Conservation (phyloP, 2,888 invertebrate species). For the Conomelus anceps region DNA sequence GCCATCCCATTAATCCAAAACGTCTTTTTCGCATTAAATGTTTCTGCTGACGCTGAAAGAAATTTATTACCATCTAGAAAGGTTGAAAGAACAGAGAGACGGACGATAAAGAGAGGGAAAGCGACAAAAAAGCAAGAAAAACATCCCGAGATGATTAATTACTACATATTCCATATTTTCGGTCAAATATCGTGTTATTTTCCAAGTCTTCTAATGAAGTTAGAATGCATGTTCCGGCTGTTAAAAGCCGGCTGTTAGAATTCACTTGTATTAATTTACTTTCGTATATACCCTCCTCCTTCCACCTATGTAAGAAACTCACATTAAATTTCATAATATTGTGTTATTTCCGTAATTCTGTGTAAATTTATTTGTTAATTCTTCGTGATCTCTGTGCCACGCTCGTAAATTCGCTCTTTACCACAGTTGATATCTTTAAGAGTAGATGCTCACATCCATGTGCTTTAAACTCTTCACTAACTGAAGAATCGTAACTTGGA, state of each 20-base stretch:
- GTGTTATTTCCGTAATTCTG: no score
- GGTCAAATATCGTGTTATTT: neutral
- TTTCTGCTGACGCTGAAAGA: neutral
- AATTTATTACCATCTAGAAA: neutral
- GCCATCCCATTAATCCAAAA: neutral
- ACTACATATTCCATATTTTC: neutral
- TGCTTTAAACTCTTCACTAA: no score
- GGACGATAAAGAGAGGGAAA: neutral
- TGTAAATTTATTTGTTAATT: no score
- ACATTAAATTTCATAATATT: no score
- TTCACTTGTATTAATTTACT: neutral
- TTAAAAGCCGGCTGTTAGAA: no score
- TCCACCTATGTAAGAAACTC: neutral
- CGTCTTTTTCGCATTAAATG: neutral
- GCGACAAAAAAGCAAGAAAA: neutral
- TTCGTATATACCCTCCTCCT: no score
- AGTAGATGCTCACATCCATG: no score
- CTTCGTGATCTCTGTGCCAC: no score
- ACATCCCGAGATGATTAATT: neutral
- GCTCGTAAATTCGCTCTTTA: no score
- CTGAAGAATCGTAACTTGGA: no score
- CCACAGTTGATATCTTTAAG: no score
- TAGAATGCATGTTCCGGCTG: neutral
- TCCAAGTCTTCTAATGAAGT: neutral
- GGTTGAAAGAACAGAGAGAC: neutral